Evolutionary conservation across 2,113 vertebrate species (phyloP).

Genomic region (Syngnathus scovelli): DNA sequence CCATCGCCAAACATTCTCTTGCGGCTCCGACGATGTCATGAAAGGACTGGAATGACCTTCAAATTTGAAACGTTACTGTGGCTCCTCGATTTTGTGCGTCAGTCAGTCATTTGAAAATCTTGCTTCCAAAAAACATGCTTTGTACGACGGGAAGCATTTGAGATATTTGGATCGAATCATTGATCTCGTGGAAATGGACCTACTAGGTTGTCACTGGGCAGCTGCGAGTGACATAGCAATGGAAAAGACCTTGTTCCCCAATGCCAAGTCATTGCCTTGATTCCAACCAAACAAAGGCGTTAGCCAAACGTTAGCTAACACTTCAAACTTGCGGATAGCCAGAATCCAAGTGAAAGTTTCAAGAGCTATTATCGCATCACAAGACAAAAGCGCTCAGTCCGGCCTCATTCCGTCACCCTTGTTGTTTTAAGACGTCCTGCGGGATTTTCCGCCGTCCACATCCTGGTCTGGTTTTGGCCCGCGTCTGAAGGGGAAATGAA

Average conservation of each 20-base stretch:
- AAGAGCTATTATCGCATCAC: not conserved
- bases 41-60: no score
- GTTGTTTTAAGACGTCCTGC: conserved; percentile 3
- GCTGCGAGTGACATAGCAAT: not conserved
- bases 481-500: conserved; percentile 9
- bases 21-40: not conserved
- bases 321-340: not conserved
- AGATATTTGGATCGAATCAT: no score
- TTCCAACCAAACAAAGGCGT: not conserved
- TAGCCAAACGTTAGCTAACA: not conserved
- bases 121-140: no score
- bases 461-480: conserved; percentile 8
- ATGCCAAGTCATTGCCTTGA: not conserved
- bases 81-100: no score
- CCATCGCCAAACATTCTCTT: not conserved
- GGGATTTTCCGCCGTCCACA: conserved; percentile 3
- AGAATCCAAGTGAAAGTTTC: not conserved
- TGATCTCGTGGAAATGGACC: not conserved
- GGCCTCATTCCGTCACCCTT: not conserved
- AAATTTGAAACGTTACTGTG: no score
- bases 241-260: not conserved
- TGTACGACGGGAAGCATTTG: no score
- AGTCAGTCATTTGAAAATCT: no score
- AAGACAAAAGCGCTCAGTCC: not conserved
- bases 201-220: not conserved